phyloP scores from a whole-genome alignment of 2,888 invertebrate species.

The Lordiphosa fenestrarum region DNA sequence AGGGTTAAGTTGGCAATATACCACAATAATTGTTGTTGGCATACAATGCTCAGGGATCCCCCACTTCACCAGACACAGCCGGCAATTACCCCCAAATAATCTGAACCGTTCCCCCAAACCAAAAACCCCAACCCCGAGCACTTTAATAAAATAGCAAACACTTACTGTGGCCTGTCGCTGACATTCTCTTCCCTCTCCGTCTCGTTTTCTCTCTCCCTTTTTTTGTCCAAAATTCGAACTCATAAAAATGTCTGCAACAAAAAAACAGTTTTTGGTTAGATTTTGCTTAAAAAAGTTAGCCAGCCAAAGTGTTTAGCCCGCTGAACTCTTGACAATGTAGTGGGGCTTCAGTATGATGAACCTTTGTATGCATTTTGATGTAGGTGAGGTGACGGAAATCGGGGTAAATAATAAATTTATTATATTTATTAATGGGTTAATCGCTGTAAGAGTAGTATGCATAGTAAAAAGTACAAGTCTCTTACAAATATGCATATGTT shows the following conservation, averaged over 20 bases:
- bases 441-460: no score
- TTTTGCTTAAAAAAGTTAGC: slow-evolving; percentile 11
- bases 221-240: slow-evolving; percentile 37
- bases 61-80: slow-evolving; percentile 25
- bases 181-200: slow-evolving; percentile 28
- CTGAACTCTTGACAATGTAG: not conserved
- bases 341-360: not conserved
- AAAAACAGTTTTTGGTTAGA: slow-evolving; percentile 22
- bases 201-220: not conserved
- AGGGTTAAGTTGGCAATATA: not conserved
- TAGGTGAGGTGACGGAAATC: no score
- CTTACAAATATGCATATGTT: no score
- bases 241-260: slow-evolving; percentile 66
- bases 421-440: no score
- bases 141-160: slow-evolving; percentile 31
- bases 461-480: no score
- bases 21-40: slow-evolving; percentile 37
- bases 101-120: not conserved
- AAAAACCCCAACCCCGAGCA: slow-evolving; percentile 14
- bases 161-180: slow-evolving; percentile 35
- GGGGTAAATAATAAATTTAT: no score
- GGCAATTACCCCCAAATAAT: slow-evolving; percentile 41
- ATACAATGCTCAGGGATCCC: slow-evolving; percentile 13
- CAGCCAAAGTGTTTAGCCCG: slow-evolving; percentile 1
- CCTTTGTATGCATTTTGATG: no score